phyloP scores from a whole-genome alignment of 2,888 invertebrate genomes.

The Creontiades dilutus region DNA sequence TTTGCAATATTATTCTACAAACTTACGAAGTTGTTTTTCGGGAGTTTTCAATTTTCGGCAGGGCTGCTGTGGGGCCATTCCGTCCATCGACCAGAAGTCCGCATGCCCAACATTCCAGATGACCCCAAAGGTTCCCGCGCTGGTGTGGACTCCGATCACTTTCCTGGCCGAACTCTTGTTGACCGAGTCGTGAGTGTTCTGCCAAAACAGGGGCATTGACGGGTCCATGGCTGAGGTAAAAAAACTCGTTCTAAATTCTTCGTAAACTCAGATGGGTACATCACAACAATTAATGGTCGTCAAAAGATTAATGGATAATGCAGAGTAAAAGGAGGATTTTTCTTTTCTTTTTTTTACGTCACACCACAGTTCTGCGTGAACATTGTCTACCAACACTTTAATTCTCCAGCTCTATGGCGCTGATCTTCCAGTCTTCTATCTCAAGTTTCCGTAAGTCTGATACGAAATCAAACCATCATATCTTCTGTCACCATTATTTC shows the following conservation, averaged over 20 bases:
- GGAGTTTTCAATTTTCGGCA: not conserved
- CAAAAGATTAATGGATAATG: no score
- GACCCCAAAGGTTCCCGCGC: not conserved
- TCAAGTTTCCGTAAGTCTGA: no score
- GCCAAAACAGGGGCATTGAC: not conserved
- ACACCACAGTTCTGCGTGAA: no score
- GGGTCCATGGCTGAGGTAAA: not conserved
- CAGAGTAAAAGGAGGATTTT: no score
- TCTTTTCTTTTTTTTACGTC: no score
- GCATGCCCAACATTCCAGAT: constrained; percentile 9
- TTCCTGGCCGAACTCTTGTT: not conserved
- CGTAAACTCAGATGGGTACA: no score
- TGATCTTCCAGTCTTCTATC: no score
- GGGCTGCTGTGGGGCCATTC: not conserved
- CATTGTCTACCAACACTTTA: no score
- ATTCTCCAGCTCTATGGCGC: no score
- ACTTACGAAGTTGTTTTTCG: not conserved
- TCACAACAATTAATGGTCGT: no score
- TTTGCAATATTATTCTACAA: not conserved
- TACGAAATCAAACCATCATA: no score
- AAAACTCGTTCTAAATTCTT: not conserved
- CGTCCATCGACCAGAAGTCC: constrained; percentile 34
- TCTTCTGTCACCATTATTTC: no score
- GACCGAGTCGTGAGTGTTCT: constrained; percentile 21
- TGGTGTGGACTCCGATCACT: constrained; percentile 6